Conservation (phyloP, 2,888 invertebrate genomes). For the Thalpophila matura region DNA sequence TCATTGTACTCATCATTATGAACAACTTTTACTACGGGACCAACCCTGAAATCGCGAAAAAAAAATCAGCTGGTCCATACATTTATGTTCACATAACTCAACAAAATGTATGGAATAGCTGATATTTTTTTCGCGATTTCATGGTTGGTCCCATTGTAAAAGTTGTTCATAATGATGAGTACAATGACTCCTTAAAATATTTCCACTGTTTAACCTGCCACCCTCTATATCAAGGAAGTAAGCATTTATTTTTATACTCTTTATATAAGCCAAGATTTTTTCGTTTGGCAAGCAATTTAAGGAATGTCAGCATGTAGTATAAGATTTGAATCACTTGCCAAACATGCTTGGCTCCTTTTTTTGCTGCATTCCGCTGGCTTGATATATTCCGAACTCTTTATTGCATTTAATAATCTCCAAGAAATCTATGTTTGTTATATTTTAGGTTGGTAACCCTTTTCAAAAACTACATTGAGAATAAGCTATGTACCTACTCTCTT, state of each 20-base stretch:
- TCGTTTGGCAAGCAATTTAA: conserved; percentile 37
- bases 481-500: too few species aligned
- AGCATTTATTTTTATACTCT: conserved; percentile 55
- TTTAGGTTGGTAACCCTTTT: conserved; percentile 20
- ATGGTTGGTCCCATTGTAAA: too few species aligned
- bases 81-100: too few species aligned
- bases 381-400: conserved; percentile 35
- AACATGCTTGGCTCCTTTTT: conserved; percentile 51
- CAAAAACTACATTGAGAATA: background rate
- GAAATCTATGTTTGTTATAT: conserved; percentile 9
- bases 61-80: too few species aligned
- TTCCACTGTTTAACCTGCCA: too few species aligned
- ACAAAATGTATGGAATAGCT: too few species aligned
- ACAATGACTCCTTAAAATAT: too few species aligned
- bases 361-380: conserved; percentile 46
- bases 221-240: conserved; percentile 34
- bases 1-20: too few species aligned
- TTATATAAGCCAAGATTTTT: conserved; percentile 50
- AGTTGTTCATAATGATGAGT: too few species aligned
- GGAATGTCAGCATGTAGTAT: conserved; percentile 36
- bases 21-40: too few species aligned
- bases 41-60: too few species aligned
- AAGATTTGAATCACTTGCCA: conserved; percentile 51
- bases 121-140: too few species aligned
- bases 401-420: conserved; percentile 43